A percentile compares a stretch with the other conserved stretches of the same genome.
phyloP scores from a whole-genome alignment of 2,113 vertebrate species.

The Cranoglanis bouderius region DNA sequence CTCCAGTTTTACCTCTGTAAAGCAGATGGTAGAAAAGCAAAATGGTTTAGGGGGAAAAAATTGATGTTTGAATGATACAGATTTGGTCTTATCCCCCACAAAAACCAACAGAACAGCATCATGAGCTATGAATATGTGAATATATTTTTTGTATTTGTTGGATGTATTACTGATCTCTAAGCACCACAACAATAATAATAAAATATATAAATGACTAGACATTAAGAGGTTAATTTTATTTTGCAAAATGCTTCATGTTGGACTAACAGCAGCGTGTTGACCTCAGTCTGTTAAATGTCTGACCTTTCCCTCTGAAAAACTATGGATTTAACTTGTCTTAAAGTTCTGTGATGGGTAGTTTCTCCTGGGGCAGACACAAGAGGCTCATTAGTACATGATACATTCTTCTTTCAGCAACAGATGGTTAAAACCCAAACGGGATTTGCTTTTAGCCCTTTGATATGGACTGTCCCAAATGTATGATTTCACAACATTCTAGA shows the following conservation, averaged over 20 bases:
- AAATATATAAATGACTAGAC: background rate
- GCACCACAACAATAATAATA: background rate
- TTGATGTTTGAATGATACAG: slow-evolving; percentile 38
- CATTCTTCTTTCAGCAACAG: background rate
- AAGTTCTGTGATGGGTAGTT: background rate
- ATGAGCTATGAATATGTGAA: slow-evolving; percentile 2
- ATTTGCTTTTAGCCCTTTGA: background rate
- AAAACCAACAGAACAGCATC: slow-evolving; percentile 30
- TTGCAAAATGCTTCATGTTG: background rate
- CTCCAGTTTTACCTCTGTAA: slow-evolving; percentile 61
- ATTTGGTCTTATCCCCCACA: slow-evolving; percentile 37
- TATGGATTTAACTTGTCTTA: background rate
- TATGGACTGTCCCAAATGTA: background rate
- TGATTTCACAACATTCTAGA: background rate
- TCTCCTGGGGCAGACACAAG: background rate
- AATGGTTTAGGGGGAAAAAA: background rate
- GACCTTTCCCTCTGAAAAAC: background rate
- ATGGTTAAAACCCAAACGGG: background rate
- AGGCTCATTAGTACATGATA: background rate
- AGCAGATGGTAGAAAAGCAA: slow-evolving; percentile 61
- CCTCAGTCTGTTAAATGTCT: background rate
- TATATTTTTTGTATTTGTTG: background rate
- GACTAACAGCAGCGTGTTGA: background rate
- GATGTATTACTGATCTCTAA: background rate
- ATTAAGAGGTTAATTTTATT: background rate